A percentile compares a stretch with the other conserved stretches of the same genome.
Evolutionary conservation across 2,888 invertebrate species (phyloP).

Genomic region (Scaptomyza cyrtandrae): DNA sequence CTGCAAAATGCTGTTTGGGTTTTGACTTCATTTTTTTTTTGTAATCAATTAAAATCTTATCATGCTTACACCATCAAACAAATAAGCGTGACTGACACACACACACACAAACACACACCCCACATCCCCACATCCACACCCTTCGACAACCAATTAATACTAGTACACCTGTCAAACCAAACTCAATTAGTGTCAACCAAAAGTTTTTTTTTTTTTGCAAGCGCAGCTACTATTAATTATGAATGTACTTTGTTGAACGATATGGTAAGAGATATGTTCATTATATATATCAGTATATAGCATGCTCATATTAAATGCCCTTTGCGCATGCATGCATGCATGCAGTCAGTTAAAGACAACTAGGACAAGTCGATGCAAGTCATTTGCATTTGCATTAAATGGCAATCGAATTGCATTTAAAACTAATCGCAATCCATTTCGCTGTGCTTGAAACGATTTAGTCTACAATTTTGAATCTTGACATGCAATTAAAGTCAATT

Average conservation of each 20-base stretch:
- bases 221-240: conserved; percentile 27
- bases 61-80: too few relatives aligned
- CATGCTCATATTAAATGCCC: conserved; percentile 20
- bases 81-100: not conserved
- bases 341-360: not conserved
- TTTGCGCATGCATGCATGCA: not conserved
- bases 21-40: too few relatives aligned
- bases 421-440: conserved; percentile 56
- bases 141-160: not conserved
- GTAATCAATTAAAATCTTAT: too few relatives aligned
- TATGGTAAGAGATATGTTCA: not conserved
- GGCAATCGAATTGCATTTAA: conserved; percentile 58
- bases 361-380: conserved; percentile 6
- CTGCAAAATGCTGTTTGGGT: too few relatives aligned
- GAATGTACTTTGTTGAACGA: conserved; percentile 9
- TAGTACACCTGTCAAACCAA: conserved; percentile 1
- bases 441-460: conserved; percentile 46
- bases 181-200: conserved; percentile 60
- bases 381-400: conserved; percentile 26
- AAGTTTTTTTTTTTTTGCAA: conserved; percentile 27
- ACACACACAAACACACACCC: too few relatives aligned
- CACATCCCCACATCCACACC: not conserved
- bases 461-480: conserved; percentile 49
- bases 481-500: conserved; percentile 59
- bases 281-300: too few relatives aligned